A percentile compares a stretch with the other conserved stretches of the same genome.
phyloP scores from a whole-genome alignment of 2,888 invertebrate species.

The Icerya purchasi region DNA sequence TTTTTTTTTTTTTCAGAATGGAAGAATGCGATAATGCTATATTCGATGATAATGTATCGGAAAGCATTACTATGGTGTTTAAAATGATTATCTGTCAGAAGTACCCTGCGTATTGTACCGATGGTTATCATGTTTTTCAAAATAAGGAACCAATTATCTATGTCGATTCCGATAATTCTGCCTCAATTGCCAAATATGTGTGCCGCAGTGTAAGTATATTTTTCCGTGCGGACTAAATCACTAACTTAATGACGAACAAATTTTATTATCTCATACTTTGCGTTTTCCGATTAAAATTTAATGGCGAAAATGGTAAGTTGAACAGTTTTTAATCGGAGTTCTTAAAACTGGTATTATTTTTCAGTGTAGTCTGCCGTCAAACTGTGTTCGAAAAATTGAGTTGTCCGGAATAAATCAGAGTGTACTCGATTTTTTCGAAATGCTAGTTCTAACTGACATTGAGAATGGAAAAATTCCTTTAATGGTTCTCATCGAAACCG shows the following conservation, averaged over 20 bases:
- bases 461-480: not conserved
- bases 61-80: slow-evolving; percentile 65
- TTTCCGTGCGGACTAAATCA: too few relatives aligned
- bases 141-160: slow-evolving; percentile 67
- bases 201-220: slow-evolving; percentile 26
- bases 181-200: slow-evolving; percentile 55
- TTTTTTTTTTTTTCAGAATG: slow-evolving; percentile 35
- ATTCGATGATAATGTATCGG: slow-evolving; percentile 50
- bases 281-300: too few relatives aligned
- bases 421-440: not conserved
- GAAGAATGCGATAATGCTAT: slow-evolving; percentile 61
- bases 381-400: not conserved
- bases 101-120: slow-evolving; percentile 57
- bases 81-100: slow-evolving; percentile 55
- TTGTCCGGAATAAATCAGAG: not conserved
- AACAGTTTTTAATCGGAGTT: too few relatives aligned
- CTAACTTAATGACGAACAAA: too few relatives aligned
- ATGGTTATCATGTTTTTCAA: slow-evolving; percentile 60
- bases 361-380: not conserved
- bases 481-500: not conserved
- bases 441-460: not conserved
- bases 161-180: slow-evolving; percentile 57
- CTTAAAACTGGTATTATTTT: too few relatives aligned
- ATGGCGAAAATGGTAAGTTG: too few relatives aligned
- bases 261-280: too few relatives aligned